These are phyloP conservation scores for Sinodicranocentrus sp. DNA, from an alignment of 2,888 invertebrate species.

Conservation along the genomic window DNA sequence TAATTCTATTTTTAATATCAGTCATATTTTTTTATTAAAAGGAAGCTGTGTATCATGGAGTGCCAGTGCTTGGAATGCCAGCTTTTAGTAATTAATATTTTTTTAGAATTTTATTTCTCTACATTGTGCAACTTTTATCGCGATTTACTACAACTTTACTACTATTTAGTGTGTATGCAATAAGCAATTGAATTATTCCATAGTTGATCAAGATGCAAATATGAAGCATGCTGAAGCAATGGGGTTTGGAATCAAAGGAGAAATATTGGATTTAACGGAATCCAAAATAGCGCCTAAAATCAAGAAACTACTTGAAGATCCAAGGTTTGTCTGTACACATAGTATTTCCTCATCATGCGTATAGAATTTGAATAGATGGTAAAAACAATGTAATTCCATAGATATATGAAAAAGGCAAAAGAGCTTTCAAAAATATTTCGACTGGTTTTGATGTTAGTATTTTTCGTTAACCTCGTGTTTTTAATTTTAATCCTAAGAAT, in stretches of 20 bases:
- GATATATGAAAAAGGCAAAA: constrained; percentile 46
- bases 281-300: constrained; percentile 74
- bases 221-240: constrained; percentile 80
- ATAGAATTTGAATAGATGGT: background rate
- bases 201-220: constrained; percentile 51
- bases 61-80: constrained; percentile 79
- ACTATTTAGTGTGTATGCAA: background rate
- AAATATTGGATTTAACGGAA: constrained; percentile 80
- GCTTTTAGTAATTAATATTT: constrained; percentile 81
- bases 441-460: too few species aligned
- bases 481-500: too few species aligned
- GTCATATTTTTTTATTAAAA: background rate
- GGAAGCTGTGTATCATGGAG: constrained; percentile 74
- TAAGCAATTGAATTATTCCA: constrained; percentile 76
- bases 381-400: background rate
- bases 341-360: too few species aligned
- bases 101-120: too few species aligned
- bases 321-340: background rate
- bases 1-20: too few species aligned
- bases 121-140: too few species aligned
- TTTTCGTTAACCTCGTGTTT: too few species aligned
- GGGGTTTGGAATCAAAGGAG: constrained; percentile 80
- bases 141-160: too few species aligned
- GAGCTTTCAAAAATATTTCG: constrained; percentile 51
- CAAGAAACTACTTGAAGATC: constrained; percentile 23